These are phyloP conservation scores for Podarcis lilfordi DNA, from an alignment of 2,797 vertebrate genomes.

Conservation along the genomic window DNA sequence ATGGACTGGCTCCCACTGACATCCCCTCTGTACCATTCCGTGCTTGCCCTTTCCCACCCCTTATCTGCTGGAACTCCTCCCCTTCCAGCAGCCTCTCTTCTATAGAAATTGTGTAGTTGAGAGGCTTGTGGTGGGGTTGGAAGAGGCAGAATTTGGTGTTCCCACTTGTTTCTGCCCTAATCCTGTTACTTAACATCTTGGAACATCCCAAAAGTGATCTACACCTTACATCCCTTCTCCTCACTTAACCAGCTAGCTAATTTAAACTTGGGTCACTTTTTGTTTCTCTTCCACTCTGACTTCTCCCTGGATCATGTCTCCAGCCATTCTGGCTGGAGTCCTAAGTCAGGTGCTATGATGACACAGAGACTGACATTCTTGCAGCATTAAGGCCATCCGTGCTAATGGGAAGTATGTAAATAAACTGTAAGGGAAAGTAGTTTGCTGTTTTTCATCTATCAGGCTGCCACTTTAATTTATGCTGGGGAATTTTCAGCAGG, in stretches of 20 bases:
- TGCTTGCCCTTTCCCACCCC: conserved; percentile 41
- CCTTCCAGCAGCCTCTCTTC: conserved; percentile 7
- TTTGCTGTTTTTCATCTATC: not conserved
- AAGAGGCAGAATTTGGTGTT: not conserved
- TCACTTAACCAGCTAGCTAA: conserved; percentile 1
- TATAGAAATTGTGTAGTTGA: not conserved
- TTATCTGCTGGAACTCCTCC: conserved; percentile 34
- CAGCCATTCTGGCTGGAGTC: not conserved
- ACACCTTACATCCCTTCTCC: not conserved
- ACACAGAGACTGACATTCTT: conserved; percentile 19
- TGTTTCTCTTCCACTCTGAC: conserved; percentile 10
- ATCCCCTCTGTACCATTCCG: conserved; percentile 31
- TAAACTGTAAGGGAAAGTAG: conserved; percentile 30
- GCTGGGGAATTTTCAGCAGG: not conserved
- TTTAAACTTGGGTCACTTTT: conserved; percentile 12
- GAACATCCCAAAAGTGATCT: not conserved
- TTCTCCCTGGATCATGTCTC: conserved; percentile 16
- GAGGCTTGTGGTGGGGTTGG: conserved; percentile 3
- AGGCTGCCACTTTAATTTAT: not conserved
- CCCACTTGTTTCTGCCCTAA: not conserved
- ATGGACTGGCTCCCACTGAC: not conserved
- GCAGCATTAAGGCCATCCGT: not conserved
- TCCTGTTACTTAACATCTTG: not conserved
- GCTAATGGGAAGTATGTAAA: conserved; percentile 31
- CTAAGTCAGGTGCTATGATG: conserved; percentile 9